Conservation (phyloP, 1,140 invertebrate genomes). For the Camponotus pennsylvanicus region DNA sequence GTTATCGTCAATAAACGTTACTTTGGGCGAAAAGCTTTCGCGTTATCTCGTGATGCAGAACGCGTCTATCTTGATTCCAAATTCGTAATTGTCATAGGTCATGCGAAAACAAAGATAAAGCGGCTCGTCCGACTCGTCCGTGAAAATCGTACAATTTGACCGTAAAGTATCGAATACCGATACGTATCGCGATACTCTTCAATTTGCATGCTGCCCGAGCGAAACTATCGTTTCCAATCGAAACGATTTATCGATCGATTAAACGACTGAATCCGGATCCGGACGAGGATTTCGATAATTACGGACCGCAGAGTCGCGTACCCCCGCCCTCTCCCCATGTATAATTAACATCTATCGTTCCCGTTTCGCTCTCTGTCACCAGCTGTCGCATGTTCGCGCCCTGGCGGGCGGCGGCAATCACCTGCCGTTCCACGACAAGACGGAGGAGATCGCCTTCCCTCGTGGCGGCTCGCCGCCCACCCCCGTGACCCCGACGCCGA, state of each 20-base stretch:
- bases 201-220: not conserved
- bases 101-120: slow-evolving; percentile 80
- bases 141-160: not conserved
- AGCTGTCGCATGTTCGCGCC: slow-evolving; percentile 87
- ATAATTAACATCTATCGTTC: slow-evolving; percentile 22
- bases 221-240: slow-evolving; percentile 10
- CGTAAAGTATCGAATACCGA: slow-evolving; percentile 43
- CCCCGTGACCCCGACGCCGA: slow-evolving; percentile 87
- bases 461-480: slow-evolving; percentile 85
- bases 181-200: slow-evolving; percentile 28
- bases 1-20: slow-evolving; percentile 66
- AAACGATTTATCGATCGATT: slow-evolving; percentile 39
- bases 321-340: not conserved
- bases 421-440: slow-evolving; percentile 87
- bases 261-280: slow-evolving; percentile 10
- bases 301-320: too few relatives aligned
- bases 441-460: slow-evolving; percentile 82
- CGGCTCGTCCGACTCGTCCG: slow-evolving; percentile 8
- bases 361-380: slow-evolving; percentile 41
- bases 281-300: slow-evolving; percentile 3
- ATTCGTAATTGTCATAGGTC: slow-evolving; percentile 83
- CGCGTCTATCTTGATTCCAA: slow-evolving; percentile 77
- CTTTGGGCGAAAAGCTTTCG: slow-evolving; percentile 66
- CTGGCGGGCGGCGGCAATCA: slow-evolving; percentile 86
- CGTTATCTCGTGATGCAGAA: slow-evolving; percentile 75